Evolutionary conservation across 1,140 invertebrate genomes (phyloP), one percentile per base, ranked within the genome.

Genomic region (Drosophila paulistorum): DNA sequence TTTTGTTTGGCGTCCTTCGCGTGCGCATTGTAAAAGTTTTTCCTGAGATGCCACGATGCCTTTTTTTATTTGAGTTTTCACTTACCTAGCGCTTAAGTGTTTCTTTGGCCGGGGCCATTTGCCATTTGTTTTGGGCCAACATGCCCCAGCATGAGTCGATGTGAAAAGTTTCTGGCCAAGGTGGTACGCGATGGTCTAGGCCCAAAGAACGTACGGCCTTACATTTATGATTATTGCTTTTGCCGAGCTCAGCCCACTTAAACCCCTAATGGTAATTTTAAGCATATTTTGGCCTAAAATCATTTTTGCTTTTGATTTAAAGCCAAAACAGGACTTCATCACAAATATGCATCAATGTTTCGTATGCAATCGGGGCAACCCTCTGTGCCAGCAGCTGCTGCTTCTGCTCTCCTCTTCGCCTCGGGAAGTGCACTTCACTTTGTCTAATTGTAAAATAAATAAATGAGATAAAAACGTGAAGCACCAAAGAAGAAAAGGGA

Each of bases 391-490:
- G 26, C 39, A 69, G 70, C 51, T 17, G 57, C 58, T 63, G 62
- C 68, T 71, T 63, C 54, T 70, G 62, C 10, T 58, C 59, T 65
- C 51, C 59, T 65, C 51, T 37, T 65, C 59, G 68, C 48, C 51
- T 68, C 45, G 45, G 68, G 57, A 82, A 82, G 65, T 71, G 80
- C 80, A 83, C 81, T 83, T 83, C 80, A 83, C 81, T 83, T 83
- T 83, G 80, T 83, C 80, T 83, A 83, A 83, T 83, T 83, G 81
- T 83, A 83, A 83, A 83, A 83, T 83, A 83, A 83, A 83, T 83
- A 83, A 83, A 83, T 83, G 72, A 83, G 81, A 83, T 83, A 83
- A 83, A 79, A 83, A 83, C 68, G 68, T 67, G 65, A 83, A 79
- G 75, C 79, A 65, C 62, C 71, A 77, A 61, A 62, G 63, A 71